phyloP scores from a whole-genome alignment of 2,888 invertebrate species.

The Parasteatoda lunata region DNA sequence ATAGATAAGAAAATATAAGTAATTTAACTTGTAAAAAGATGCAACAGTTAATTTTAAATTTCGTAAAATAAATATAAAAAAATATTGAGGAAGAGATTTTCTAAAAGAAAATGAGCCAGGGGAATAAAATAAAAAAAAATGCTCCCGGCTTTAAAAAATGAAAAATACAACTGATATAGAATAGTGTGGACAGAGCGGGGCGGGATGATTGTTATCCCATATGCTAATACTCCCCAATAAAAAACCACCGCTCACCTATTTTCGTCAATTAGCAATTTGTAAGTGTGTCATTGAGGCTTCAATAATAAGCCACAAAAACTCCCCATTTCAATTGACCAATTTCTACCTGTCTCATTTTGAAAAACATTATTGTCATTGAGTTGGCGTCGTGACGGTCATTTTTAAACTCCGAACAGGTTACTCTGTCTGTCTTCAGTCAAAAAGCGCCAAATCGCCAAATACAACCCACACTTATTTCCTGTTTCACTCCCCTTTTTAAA shows the following conservation, averaged over 20 bases:
- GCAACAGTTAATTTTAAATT: too few species aligned
- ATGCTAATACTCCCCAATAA: conserved; percentile 48
- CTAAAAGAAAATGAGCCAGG: too few species aligned
- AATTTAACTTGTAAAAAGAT: too few species aligned
- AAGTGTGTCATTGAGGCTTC: conserved; percentile 57
- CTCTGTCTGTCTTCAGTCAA: conserved; percentile 20
- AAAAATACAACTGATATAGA: conserved; percentile 12
- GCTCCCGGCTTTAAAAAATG: too few species aligned
- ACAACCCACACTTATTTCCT: not conserved
- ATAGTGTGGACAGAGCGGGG: conserved; percentile 12
- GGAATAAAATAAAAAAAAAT: too few species aligned
- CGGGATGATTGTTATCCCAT: not conserved
- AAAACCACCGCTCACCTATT: conserved; percentile 48
- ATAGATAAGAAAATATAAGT: too few species aligned
- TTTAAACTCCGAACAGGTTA: conserved; percentile 12
- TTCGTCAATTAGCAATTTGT: conserved; percentile 50
- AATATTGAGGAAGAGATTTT: too few species aligned
- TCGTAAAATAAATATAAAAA: too few species aligned
- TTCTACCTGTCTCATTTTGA: conserved; percentile 42
- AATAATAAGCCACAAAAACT: conserved; percentile 47
- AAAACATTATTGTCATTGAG: conserved; percentile 61
- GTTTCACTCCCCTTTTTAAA: too few species aligned
- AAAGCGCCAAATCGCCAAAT: conserved; percentile 19
- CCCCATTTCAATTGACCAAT: conserved; percentile 23
- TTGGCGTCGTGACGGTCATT: conserved; percentile 65